Conservation (phyloP, 1,140 invertebrate genomes). For the Drosophila dunni region DNA sequence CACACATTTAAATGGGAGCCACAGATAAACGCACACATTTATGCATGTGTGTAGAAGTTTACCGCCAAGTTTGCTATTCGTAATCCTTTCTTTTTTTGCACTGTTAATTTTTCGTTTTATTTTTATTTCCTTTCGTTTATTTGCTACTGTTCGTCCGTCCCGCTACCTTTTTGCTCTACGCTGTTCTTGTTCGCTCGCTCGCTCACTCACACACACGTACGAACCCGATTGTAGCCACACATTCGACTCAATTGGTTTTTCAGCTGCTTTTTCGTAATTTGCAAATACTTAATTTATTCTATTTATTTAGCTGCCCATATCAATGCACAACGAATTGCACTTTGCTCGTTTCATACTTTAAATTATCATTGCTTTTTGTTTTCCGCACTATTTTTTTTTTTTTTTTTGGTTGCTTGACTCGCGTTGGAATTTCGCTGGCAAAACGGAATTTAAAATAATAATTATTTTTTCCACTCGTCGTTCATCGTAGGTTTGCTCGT, state of each 20-base stretch:
- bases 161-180: constrained; percentile 38
- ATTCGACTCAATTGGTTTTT: constrained; percentile 58
- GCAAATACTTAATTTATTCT: constrained; percentile 75
- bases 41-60: constrained; percentile 31
- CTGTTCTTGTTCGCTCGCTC: constrained; percentile 30
- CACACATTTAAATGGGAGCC: constrained; percentile 17
- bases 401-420: constrained; percentile 41
- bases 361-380: constrained; percentile 38
- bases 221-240: constrained; percentile 43
- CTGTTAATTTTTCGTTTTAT: constrained; percentile 54
- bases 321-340: constrained; percentile 47
- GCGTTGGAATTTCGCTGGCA: constrained; percentile 78
- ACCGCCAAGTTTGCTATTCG: constrained; percentile 48
- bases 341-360: constrained; percentile 59
- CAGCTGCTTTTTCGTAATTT: constrained; percentile 77
- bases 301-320: constrained; percentile 61
- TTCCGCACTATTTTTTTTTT: constrained; percentile 54
- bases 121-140: constrained; percentile 59
- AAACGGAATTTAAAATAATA: constrained; percentile 84
- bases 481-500: constrained; percentile 78
- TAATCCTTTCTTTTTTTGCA: constrained; percentile 29
- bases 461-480: constrained; percentile 83
- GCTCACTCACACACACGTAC: constrained; percentile 24
- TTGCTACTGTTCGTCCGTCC: constrained; percentile 28
- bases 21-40: constrained; percentile 11